Evolutionary conservation across 2,888 invertebrate genomes (phyloP).

Genomic region (Rotaria macrura): DNA sequence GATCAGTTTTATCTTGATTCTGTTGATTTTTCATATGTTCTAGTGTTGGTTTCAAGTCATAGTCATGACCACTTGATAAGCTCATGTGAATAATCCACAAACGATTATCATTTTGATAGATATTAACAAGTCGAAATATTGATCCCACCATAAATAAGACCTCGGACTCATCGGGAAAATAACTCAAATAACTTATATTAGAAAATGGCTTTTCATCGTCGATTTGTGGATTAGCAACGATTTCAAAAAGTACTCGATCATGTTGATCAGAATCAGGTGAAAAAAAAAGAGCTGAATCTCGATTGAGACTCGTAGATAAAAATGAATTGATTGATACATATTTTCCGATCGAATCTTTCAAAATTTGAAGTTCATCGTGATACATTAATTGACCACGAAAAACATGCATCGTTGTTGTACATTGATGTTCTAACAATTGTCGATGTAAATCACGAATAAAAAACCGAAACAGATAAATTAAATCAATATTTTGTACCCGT

Average conservation of each 20-base stretch:
- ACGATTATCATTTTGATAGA: background rate
- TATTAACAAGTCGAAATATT: background rate
- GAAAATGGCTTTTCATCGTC: background rate
- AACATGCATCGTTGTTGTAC: background rate
- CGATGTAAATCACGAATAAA: conserved; percentile 19
- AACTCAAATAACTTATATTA: background rate
- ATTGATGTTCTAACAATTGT: background rate
- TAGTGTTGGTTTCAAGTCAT: background rate
- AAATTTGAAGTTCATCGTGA: background rate
- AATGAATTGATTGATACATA: background rate
- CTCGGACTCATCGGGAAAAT: background rate
- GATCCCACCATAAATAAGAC: background rate
- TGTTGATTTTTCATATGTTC: conserved; percentile 9
- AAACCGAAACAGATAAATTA: background rate
- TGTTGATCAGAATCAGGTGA: background rate
- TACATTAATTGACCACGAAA: background rate
- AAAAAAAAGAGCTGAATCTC: background rate
- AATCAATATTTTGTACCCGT: conserved; percentile 2
- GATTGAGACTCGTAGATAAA: background rate
- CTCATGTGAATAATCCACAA: background rate
- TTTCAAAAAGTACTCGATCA: conserved; percentile 2
- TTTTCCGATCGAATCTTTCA: background rate
- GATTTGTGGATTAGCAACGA: background rate
- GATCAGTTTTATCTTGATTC: background rate
- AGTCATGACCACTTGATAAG: background rate